Evolutionary conservation across 64 coral and sea anemone species (phyloP), one percentile per base, ranked within the genome.

Genomic region (Pocillopora damicornis): DNA sequence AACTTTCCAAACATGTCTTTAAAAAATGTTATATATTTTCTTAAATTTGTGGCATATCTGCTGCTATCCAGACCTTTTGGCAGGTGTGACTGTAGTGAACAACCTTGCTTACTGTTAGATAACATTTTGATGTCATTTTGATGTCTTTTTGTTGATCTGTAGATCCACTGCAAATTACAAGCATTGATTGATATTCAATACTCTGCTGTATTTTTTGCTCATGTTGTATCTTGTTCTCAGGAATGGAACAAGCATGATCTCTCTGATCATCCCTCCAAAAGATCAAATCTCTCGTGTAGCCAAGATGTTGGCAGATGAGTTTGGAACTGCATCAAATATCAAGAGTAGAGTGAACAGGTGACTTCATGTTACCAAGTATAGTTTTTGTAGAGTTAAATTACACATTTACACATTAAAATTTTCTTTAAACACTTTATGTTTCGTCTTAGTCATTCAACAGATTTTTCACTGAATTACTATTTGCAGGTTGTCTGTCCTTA

Each of bases 171-270:
- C n/a, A 71, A 20, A 71, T 23, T 71, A 5, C 22, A 63, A 63
- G 61, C 11, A 2, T 15, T 13, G 12, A 11, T 26, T 71, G 7
- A 18, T 18, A 8, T 22, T 67, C 20, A 20, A 1, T 20, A 67
- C 22, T 18, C 3, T 67, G 17, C 17, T 15, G 13, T 63, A 18
- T 63, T 63, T 63, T 18, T 63, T 65, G 1, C 63, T 2, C 1
- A 65, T 17, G 9, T 73, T 35, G 65, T 12, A 61, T 86, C 73
- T 79, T 85, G 38, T 63, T 78, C 71, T 45, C 56, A 99, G 97
- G 34, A 99, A 99, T 99, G 97, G 97, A 58, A 99, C 97, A 75
- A 99, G 97, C 45, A 99, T 99, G 97, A 99, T 99, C 22, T 99
- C 97, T 22, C 37, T 99, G 63, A 99, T 99, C 20, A 99, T 99